Conservation (phyloP, 2,797 vertebrate genomes). For the Varecia variegata region DNA sequence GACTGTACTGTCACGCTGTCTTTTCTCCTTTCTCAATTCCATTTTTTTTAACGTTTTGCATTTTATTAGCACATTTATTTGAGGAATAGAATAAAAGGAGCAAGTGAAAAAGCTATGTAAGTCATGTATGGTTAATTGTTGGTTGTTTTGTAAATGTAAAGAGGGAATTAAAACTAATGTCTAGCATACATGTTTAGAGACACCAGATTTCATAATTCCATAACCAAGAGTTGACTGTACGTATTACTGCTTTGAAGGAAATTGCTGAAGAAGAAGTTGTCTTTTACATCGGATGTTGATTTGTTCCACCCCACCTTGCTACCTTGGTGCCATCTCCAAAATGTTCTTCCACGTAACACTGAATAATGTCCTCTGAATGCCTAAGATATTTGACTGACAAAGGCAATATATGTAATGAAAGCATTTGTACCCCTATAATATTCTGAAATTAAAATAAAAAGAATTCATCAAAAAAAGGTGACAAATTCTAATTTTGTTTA, state of each 20-base stretch:
- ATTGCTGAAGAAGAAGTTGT: background rate
- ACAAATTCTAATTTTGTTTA: background rate
- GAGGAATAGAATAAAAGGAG: background rate
- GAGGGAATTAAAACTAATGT: background rate
- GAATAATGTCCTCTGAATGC: background rate
- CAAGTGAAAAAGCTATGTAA: background rate
- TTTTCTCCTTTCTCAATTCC: background rate
- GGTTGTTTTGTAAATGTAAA: background rate
- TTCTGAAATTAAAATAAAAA: too few relatives aligned
- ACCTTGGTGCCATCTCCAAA: background rate
- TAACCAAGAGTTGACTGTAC: background rate
- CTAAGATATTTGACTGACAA: background rate
- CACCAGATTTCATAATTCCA: background rate
- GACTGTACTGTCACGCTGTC: rapidly evolving
- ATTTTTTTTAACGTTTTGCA: background rate
- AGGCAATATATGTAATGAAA: too few relatives aligned
- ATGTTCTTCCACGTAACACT: background rate
- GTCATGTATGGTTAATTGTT: background rate
- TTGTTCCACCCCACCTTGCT: background rate
- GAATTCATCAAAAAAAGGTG: background rate
- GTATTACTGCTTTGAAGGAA: background rate
- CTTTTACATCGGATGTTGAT: background rate
- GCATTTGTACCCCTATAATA: too few relatives aligned
- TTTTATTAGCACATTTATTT: conserved; percentile 12
- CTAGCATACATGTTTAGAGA: background rate